phyloP scores from a whole-genome alignment of 2,797 vertebrate species.

The Melanotaenia trifasciata region DNA sequence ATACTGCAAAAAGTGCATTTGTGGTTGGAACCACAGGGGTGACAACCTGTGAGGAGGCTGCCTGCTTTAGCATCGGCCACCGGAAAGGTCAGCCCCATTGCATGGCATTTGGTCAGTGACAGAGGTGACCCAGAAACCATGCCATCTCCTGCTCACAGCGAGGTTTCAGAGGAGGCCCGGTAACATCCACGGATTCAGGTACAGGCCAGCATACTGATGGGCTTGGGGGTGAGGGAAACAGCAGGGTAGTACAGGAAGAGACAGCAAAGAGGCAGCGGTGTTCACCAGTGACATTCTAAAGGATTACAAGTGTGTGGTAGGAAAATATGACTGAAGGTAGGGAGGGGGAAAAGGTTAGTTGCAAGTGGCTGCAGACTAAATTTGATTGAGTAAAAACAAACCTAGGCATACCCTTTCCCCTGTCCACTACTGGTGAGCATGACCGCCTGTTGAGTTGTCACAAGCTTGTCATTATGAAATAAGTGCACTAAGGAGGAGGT shows the following conservation, averaged over 20 bases:
- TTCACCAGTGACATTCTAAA: conserved; percentile 65
- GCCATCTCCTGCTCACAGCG: conserved; percentile 62
- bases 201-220: conserved; percentile 17
- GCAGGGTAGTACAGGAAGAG: conserved; percentile 33
- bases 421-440: conserved; percentile 70
- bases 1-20: conserved; percentile 26
- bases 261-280: conserved; percentile 38
- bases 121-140: conserved; percentile 76
- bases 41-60: conserved; percentile 57
- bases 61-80: conserved; percentile 47
- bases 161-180: conserved; percentile 42
- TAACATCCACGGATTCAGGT: conserved; percentile 53
- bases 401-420: conserved; percentile 59
- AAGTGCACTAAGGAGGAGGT: conserved; percentile 77
- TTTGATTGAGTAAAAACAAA: conserved; percentile 77
- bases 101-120: conserved; percentile 81
- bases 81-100: conserved; percentile 79
- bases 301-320: conserved; percentile 65
- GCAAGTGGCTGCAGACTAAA: conserved; percentile 58
- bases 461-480: conserved; percentile 82
- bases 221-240: conserved; percentile 21
- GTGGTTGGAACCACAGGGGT: conserved; percentile 60
- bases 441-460: conserved; percentile 83
- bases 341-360: conserved; percentile 42
- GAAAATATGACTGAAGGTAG: conserved; percentile 70